Evolutionary conservation across 2,888 invertebrate species (phyloP).

Genomic region (Aplocera efformata): DNA sequence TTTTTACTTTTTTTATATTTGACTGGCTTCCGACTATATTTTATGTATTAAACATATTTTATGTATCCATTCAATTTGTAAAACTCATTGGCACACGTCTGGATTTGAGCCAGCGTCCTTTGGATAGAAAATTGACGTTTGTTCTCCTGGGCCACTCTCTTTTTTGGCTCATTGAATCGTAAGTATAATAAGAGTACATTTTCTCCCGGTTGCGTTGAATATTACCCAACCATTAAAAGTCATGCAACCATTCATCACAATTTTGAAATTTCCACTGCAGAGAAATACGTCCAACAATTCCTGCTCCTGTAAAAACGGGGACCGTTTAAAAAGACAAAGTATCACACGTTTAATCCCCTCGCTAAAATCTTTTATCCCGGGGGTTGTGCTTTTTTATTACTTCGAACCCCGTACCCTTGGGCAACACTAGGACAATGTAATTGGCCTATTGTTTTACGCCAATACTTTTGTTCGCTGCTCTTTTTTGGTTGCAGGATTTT

Average conservation of each 20-base stretch:
- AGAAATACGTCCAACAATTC: conserved; percentile 21
- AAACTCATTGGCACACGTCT: too few species aligned
- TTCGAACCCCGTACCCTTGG: conserved; percentile 40
- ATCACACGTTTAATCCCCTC: conserved; percentile 57
- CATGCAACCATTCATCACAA: not conserved
- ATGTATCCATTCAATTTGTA: too few species aligned
- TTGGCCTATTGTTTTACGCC: conserved; percentile 70
- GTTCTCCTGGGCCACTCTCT: too few species aligned
- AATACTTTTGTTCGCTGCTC: conserved; percentile 28
- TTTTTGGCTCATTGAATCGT: too few species aligned
- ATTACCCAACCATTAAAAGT: too few species aligned
- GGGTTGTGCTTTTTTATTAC: conserved; percentile 63
- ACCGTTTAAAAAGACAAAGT: conserved; percentile 72
- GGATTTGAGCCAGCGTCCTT: too few species aligned
- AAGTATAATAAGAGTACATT: too few species aligned
- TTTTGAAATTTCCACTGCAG: conserved; percentile 5
- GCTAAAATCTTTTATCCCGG: conserved; percentile 71
- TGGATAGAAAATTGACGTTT: too few species aligned
- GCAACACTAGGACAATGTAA: conserved; percentile 49
- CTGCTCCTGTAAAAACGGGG: conserved; percentile 39
- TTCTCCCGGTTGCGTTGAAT: too few species aligned
- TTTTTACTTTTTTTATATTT: too few species aligned
- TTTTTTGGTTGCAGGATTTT: conserved; percentile 1
- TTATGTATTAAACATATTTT: too few species aligned
- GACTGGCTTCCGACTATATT: too few species aligned